These are phyloP conservation scores for Propithecus perrieri DNA, from an alignment of 2,797 vertebrate species.

Conservation along the genomic window DNA sequence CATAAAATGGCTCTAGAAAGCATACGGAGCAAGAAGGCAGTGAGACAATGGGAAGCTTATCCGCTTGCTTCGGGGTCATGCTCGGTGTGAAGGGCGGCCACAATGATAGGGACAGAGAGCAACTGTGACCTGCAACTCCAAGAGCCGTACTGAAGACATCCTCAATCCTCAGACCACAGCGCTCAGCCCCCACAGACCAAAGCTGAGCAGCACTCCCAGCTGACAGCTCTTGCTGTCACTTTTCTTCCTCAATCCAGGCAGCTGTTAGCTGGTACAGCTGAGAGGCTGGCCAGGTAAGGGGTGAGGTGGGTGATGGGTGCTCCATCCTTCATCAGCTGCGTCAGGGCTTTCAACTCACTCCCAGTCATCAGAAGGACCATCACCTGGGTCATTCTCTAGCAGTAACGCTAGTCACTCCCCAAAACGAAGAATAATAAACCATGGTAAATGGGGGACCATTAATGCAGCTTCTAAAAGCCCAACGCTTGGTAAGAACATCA, in stretches of 20 bases:
- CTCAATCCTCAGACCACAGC: background rate
- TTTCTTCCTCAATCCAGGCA: background rate
- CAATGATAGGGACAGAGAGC: accelerated
- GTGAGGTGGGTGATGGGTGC: background rate
- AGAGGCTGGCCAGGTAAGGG: background rate
- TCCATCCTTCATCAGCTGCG: background rate
- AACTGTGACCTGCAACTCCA: accelerated
- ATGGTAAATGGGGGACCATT: background rate
- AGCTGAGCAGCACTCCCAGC: background rate
- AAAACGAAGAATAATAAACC: background rate
- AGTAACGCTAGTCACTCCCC: background rate
- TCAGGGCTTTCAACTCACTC: background rate
- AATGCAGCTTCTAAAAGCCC: background rate
- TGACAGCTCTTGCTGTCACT: background rate
- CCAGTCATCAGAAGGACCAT: background rate
- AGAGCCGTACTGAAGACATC: accelerated
- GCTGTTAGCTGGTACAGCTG: background rate
- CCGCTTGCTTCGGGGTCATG: background rate
- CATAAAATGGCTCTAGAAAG: background rate
- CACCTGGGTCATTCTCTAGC: background rate
- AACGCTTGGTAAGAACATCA: background rate
- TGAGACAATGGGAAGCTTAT: background rate
- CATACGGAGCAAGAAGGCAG: background rate
- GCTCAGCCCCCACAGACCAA: background rate
- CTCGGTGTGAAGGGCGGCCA: background rate